Conservation (phyloP, 2,113 vertebrate genomes). For the Clarias magur region DNA sequence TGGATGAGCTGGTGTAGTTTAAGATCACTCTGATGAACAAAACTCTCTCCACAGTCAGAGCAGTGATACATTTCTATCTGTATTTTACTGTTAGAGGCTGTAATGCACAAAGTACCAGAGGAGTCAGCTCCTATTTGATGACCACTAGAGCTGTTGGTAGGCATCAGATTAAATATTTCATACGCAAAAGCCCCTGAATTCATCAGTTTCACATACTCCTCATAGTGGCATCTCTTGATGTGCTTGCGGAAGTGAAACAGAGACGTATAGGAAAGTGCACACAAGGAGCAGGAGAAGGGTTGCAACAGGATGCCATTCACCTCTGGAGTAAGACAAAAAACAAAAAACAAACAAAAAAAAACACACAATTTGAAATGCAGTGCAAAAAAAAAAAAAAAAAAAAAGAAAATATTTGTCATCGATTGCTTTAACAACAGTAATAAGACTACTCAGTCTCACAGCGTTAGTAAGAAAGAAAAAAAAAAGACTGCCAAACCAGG, state of each 20-base stretch:
- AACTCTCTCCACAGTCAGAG: conserved; percentile 4
- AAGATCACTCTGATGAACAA: conserved; percentile 11
- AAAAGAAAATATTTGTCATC: background rate
- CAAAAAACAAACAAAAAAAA: conserved; percentile 15
- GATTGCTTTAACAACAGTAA: background rate
- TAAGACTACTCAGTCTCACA: background rate
- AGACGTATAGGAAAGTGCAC: conserved; percentile 32
- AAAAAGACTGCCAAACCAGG: background rate
- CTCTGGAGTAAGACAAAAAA: conserved; percentile 26
- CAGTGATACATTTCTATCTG: background rate
- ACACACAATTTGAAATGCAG: conserved; percentile 11
- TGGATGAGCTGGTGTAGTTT: conserved; percentile 26
- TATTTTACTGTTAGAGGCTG: background rate
- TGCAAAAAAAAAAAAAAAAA: background rate
- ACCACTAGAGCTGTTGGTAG: conserved; percentile 8
- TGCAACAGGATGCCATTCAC: conserved; percentile 14
- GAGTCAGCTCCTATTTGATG: background rate
- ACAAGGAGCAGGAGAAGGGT: conserved; percentile 30
- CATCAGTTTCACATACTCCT: conserved; percentile 12
- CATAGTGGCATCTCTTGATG: conserved; percentile 20
- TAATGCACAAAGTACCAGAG: background rate
- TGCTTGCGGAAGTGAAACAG: conserved; percentile 17
- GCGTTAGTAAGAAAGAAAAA: background rate
- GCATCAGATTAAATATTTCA: conserved; percentile 16
- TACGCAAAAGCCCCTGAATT: conserved; percentile 5